These are phyloP conservation scores for Philereme vetulata DNA, from an alignment of 2,888 invertebrate genomes.

Conservation along the genomic window DNA sequence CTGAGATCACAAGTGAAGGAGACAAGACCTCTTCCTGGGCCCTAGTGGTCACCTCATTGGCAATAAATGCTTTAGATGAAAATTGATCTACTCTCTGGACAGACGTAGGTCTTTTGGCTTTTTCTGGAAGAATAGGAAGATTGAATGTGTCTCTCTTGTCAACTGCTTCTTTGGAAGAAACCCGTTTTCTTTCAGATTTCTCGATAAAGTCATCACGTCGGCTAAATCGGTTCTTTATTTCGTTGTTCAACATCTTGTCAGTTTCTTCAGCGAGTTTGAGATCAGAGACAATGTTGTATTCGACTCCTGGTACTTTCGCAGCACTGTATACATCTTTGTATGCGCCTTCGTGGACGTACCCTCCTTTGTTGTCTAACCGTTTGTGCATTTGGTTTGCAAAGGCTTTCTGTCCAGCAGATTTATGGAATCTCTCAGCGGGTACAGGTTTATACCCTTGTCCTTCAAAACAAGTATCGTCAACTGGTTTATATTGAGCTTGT, in stretches of 20 bases:
- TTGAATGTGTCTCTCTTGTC: constrained; percentile 49
- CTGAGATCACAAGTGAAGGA: constrained; percentile 60
- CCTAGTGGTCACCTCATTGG: constrained; percentile 62
- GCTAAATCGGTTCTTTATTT: constrained; percentile 70
- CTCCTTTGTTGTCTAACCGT: constrained; percentile 78
- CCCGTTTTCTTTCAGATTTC: constrained; percentile 63
- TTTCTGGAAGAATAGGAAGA: constrained; percentile 47
- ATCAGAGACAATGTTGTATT: constrained; percentile 74
- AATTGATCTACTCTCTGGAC: constrained; percentile 71
- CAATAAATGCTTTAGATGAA: constrained; percentile 72
- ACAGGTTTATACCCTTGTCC: constrained; percentile 67
- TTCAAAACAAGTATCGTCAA: constrained; percentile 64
- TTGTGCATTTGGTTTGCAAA: constrained; percentile 81
- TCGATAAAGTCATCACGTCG: constrained; percentile 71
- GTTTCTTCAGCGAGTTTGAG: constrained; percentile 80
- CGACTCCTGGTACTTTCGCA: constrained; percentile 73
- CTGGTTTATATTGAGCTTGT: constrained; percentile 64
- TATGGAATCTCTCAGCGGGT: constrained; percentile 73
- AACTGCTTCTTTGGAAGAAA: constrained; percentile 68
- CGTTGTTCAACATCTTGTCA: constrained; percentile 73
- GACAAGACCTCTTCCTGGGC: constrained; percentile 60
- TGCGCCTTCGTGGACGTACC: constrained; percentile 76
- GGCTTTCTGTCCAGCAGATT: constrained; percentile 75
- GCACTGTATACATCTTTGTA: constrained; percentile 78
- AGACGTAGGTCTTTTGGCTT: constrained; percentile 66